phyloP scores from a whole-genome alignment of 2,888 invertebrate species.

The Chalcis sispes region DNA sequence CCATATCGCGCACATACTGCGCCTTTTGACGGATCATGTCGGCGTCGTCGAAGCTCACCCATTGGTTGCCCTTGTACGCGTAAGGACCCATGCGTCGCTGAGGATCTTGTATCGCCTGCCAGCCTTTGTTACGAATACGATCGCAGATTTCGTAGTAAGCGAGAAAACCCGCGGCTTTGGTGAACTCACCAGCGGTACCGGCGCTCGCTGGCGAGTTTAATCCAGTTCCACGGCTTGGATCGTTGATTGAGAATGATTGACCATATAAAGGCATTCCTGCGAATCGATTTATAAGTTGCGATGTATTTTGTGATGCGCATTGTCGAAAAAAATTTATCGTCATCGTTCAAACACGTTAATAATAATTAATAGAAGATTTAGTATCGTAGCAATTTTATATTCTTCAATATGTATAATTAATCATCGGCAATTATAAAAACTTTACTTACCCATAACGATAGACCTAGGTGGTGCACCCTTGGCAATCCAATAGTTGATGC shows the following conservation, averaged over 20 bases:
- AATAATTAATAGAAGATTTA: background rate
- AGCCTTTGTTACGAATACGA: slow-evolving; percentile 85
- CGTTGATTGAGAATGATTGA: slow-evolving; percentile 84
- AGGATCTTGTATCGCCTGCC: slow-evolving; percentile 89
- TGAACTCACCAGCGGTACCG: slow-evolving; percentile 90
- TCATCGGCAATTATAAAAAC: background rate
- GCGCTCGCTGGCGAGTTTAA: slow-evolving; percentile 87
- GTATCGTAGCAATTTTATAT: slow-evolving; percentile 7
- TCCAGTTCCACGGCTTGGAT: slow-evolving; percentile 75
- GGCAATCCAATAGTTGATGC: slow-evolving; percentile 92
- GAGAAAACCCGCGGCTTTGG: slow-evolving; percentile 89
- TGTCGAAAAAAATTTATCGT: no score
- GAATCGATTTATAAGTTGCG: no score
- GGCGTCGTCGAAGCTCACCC: slow-evolving; percentile 93
- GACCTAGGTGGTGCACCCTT: slow-evolving; percentile 89
- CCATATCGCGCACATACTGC: slow-evolving; percentile 85
- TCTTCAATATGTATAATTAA: background rate
- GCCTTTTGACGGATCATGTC: slow-evolving; percentile 88
- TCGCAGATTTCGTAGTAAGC: slow-evolving; percentile 95
- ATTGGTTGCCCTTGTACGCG: slow-evolving; percentile 91
- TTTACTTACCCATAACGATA: slow-evolving; percentile 86
- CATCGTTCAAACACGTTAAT: no score
- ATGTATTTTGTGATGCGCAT: no score
- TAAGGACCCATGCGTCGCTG: slow-evolving; percentile 90
- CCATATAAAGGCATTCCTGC: slow-evolving; percentile 88